These are phyloP conservation scores for Bursaphelenchus okinawaensis DNA, from an alignment of 2,888 invertebrate genomes.

Conservation along the genomic window DNA sequence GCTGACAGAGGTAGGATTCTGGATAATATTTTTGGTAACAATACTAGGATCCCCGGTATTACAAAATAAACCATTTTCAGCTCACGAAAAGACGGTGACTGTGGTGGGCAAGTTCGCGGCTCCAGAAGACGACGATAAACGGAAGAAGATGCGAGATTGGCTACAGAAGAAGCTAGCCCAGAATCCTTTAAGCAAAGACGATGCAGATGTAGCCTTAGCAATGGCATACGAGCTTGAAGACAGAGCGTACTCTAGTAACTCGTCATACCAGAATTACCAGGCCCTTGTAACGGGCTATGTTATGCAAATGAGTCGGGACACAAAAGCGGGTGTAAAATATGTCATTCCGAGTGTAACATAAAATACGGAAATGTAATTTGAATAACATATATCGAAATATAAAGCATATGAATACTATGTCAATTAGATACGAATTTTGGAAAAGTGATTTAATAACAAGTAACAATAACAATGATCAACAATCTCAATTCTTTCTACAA, in stretches of 20 bases:
- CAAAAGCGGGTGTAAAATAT: background rate
- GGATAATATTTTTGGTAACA: background rate
- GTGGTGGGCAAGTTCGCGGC: background rate
- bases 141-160: constrained; percentile 6
- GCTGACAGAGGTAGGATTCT: background rate
- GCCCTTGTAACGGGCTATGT: background rate
- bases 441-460: too few relatives aligned
- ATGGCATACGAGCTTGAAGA: background rate
- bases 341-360: background rate
- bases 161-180: background rate
- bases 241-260: constrained; percentile 2
- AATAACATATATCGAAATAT: background rate
- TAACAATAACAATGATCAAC: background rate
- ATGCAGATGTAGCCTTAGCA: background rate
- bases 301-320: constrained; percentile 1
- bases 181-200: background rate
- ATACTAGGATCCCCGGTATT: too few relatives aligned
- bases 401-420: too few relatives aligned
- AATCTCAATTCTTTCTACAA: too few relatives aligned
- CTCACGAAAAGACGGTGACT: background rate
- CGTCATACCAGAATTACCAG: background rate
- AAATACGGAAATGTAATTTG: background rate
- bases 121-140: background rate
- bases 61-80: too few relatives aligned
- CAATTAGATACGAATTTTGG: too few relatives aligned